A percentile compares a stretch with the other conserved stretches of the same genome.
Evolutionary conservation across 1,140 invertebrate genomes (phyloP).

Genomic region (Maconellicoccus hirsutus): DNA sequence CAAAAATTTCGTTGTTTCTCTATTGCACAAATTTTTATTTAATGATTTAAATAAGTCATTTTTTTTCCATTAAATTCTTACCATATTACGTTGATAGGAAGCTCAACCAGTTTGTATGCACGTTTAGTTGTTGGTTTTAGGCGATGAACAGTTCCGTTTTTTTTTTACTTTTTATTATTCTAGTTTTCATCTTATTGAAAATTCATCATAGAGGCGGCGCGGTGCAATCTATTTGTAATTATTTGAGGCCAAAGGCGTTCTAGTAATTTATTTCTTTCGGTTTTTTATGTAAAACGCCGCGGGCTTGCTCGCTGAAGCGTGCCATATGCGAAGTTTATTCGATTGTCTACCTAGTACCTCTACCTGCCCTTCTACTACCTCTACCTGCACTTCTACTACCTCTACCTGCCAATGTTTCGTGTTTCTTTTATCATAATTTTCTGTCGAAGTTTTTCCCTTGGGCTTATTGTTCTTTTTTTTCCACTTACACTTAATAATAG

Average conservation of each 20-base stretch:
- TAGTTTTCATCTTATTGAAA: neutral
- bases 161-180: neutral
- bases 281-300: neutral
- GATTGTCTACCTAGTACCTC: neutral
- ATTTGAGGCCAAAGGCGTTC: neutral
- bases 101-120: neutral
- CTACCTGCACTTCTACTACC: neutral
- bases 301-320: constrained; percentile 6
- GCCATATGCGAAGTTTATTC: constrained; percentile 14
- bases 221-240: constrained; percentile 14
- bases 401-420: neutral
- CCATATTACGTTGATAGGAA: no score
- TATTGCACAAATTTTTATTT: no score
- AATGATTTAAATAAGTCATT: no score
- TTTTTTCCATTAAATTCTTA: no score
- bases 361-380: no score
- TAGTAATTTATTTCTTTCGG: neutral
- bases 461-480: neutral
- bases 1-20: no score
- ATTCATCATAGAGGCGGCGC: neutral
- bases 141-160: neutral
- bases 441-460: neutral
- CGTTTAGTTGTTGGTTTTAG: constrained; percentile 11
- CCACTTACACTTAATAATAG: neutral
- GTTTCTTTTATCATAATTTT: neutral